phyloP scores from a whole-genome alignment of 1,140 invertebrate species.

The Pissodes strobi region DNA sequence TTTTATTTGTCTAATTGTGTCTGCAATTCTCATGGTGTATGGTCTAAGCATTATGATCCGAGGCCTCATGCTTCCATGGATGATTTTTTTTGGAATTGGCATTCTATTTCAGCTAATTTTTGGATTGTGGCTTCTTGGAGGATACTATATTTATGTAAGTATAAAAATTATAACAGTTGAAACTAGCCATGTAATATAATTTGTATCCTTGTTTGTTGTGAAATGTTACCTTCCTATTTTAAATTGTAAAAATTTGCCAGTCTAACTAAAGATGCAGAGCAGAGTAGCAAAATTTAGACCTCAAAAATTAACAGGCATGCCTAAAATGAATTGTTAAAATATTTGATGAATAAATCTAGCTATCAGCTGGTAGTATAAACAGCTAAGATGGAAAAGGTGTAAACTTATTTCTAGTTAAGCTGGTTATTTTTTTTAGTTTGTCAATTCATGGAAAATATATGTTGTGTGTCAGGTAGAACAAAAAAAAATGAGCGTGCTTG shows the following conservation, averaged over 20 bases:
- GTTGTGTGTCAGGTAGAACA: too few relatives aligned
- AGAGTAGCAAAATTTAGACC: too few relatives aligned
- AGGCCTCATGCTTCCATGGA: constrained; percentile 81
- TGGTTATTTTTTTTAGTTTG: too few relatives aligned
- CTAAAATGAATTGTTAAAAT: too few relatives aligned
- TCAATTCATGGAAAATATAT: too few relatives aligned
- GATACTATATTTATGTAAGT: constrained; percentile 90
- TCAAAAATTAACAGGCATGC: too few relatives aligned
- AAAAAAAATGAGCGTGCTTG: too few relatives aligned
- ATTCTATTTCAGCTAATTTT: constrained; percentile 78
- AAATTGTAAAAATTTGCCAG: background rate
- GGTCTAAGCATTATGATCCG: constrained; percentile 69
- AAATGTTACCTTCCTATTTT: background rate
- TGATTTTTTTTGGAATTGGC: constrained; percentile 70
- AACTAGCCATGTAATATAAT: background rate
- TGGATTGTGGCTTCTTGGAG: constrained; percentile 80
- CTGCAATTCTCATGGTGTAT: constrained; percentile 66
- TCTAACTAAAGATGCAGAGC: too few relatives aligned
- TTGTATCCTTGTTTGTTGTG: background rate
- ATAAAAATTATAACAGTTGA: background rate
- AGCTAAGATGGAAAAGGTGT: too few relatives aligned
- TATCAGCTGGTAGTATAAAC: too few relatives aligned
- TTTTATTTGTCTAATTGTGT: constrained; percentile 69
- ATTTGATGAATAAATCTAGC: too few relatives aligned
- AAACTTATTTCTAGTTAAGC: too few relatives aligned